A percentile compares a stretch with the other conserved stretches of the same genome.
Conservation (phyloP, 2,888 invertebrate species). For the Congeria kusceri region DNA sequence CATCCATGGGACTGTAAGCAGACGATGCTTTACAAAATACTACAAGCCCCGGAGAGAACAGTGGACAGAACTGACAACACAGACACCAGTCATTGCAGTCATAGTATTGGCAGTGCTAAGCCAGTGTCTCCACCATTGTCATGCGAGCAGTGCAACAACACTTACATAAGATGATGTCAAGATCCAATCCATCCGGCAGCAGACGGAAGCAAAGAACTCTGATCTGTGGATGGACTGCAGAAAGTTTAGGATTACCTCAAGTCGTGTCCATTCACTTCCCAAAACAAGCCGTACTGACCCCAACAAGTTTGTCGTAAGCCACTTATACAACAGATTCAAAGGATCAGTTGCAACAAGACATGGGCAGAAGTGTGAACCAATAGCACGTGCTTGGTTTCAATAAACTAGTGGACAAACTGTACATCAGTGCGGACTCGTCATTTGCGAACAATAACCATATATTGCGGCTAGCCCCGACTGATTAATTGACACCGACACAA, state of each 20-base stretch:
- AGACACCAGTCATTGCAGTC: neutral
- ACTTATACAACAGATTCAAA: neutral
- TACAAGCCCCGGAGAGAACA: no score
- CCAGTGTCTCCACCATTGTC: neutral
- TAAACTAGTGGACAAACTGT: slow-evolving; percentile 1
- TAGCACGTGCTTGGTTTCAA: slow-evolving; percentile 29
- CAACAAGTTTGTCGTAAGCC: slow-evolving; percentile 13
- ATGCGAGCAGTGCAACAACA: neutral
- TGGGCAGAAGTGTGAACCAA: slow-evolving; percentile 29
- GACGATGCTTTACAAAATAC: no score
- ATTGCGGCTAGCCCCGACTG: no score
- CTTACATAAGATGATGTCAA: neutral
- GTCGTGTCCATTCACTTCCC: slow-evolving; percentile 10
- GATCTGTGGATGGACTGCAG: slow-evolving; percentile 22
- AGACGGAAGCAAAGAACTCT: neutral
- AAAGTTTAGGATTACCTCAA: slow-evolving; percentile 23
- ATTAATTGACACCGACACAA: slow-evolving; percentile 13
- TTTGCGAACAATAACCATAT: neutral
- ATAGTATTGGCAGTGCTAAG: no score
- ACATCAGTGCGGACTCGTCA: slow-evolving; percentile 7
- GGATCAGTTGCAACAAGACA: slow-evolving; percentile 6
- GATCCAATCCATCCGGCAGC: neutral
- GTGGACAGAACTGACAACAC: no score
- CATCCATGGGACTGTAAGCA: no score
- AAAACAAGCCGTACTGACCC: slow-evolving; percentile 11